Evolutionary conservation across 2,888 invertebrate genomes (phyloP), one percentile per base, ranked within the genome.

Genomic region (Campoplex capitator): DNA sequence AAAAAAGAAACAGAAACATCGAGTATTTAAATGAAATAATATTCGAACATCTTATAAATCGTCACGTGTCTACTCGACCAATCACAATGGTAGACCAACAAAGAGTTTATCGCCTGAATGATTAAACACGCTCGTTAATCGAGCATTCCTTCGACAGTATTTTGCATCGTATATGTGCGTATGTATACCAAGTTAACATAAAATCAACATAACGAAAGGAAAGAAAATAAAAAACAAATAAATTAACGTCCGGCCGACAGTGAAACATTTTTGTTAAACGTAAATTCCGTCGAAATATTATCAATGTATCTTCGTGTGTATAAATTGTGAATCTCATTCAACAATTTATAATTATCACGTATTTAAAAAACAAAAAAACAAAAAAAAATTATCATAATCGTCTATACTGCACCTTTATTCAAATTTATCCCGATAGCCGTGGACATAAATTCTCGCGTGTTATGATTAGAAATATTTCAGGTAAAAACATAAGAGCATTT

Each of bases 101-200:
- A 70, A 54, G 48, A 51, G 62, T 87, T 87, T 82, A 87, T 84
- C 87, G 70, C 81, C 54, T 23, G 70, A 84, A 80, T 70, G 81
- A 87, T 84, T 82, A 87, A 84, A 86, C 83, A 73, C 81, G 54
- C 84, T 74, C 78, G 84, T 65, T 81, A 74, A 87, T 87, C 86
- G 84, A 84, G 74, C 84, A 87, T 87, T 87, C 84, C 81, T 74
- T 84, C 58, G 58, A 78, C 73, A 56, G 48, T 65, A 23, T 67
- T 73, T 76, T 48, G 51, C 42, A 54, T 51, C 74, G 70, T 16
- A 28, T 77, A 45, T 42, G 45, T 42, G n/a, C 35, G 76, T 70
- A 56, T 56, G 13, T 54, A 23, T 23, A 38, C 51, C 32, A 32
- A 42, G 76, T 76, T 35, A 51, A 62, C 42, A 45, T 45, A 51